Evolutionary conservation across 2,888 invertebrate genomes (phyloP), one percentile per base, ranked within the genome.

Genomic region (Catocala fraxini): DNA sequence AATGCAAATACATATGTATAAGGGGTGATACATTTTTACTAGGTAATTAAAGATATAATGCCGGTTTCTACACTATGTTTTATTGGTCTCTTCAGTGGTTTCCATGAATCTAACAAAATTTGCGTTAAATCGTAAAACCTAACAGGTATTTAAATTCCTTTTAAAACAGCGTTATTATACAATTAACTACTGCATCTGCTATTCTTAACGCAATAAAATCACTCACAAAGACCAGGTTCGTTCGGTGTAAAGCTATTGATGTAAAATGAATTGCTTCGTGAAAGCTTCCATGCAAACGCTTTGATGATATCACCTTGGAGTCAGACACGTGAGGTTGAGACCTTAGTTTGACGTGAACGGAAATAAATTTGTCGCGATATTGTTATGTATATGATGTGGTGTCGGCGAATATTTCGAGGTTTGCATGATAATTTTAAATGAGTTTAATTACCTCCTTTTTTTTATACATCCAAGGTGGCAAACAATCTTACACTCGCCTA

Each of bases 231-330:
- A 61, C 34, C 63, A 13, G 42, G 48, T 56, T 35, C n/a, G 41
- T 56, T 35, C n/a, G 41, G 7, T 46, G 63, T 63, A 62, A 61
- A 56, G 48, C 52, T 56, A 70, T 67, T 73, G 68, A 68, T 69
- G 65, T 71, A 53, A 65, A 62, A 65, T 71, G 62, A 73, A 75
- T 75, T 59, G 61, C 42, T 58, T 59, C 55, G 52, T 61, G 61
- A 68, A 71, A 68, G 53, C 53, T 58, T 10, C 51, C 58, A 51
- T 58, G 57, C 43, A 43, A 66, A 60, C 13, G 47, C 76, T 73
- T 76, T 76, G 71, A 71, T 66, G 58, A 48, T 34, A 33, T 48
- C 51, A 62, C 71, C 75, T 71, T 71, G 71, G 46, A 12, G 6
- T 15, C 56, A 7, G 68, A 75, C 69, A 62, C 6, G 39, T 33